Conservation (phyloP, 1,140 invertebrate genomes). For the Ericerus pela region DNA sequence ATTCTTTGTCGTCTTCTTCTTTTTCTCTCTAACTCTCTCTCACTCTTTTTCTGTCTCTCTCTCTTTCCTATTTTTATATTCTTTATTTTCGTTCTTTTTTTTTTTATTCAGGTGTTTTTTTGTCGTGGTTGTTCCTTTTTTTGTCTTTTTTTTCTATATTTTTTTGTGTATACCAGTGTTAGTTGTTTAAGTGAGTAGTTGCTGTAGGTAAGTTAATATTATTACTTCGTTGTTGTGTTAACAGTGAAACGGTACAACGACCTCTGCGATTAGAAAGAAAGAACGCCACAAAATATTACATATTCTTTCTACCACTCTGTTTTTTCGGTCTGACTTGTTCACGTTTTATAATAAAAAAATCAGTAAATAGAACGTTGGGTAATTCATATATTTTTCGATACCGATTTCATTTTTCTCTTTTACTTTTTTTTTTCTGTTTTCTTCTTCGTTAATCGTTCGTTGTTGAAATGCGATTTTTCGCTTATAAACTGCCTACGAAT, state of each 20-base stretch:
- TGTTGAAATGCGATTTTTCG: too few species aligned
- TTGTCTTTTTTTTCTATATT: background rate
- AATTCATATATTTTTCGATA: too few species aligned
- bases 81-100: background rate
- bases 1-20: too few species aligned
- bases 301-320: background rate
- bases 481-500: too few species aligned
- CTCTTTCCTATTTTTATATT: background rate
- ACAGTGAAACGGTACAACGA: constrained; percentile 11
- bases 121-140: background rate
- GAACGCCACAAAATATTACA: constrained; percentile 7
- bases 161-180: background rate
- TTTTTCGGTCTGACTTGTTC: constrained; percentile 3
- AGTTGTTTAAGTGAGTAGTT: constrained; percentile 4
- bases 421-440: too few species aligned
- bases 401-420: too few species aligned
- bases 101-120: background rate
- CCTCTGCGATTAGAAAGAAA: constrained; percentile 12
- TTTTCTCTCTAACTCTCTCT: too few species aligned
- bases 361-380: background rate
- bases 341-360: background rate
- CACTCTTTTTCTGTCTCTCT: background rate
- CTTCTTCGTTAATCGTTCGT: too few species aligned
- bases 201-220: constrained; percentile 8
- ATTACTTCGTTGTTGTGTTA: constrained; percentile 11